These are phyloP conservation scores for Argyrosomus japonicus DNA, from an alignment of 2,113 vertebrate genomes.

Conservation along the genomic window DNA sequence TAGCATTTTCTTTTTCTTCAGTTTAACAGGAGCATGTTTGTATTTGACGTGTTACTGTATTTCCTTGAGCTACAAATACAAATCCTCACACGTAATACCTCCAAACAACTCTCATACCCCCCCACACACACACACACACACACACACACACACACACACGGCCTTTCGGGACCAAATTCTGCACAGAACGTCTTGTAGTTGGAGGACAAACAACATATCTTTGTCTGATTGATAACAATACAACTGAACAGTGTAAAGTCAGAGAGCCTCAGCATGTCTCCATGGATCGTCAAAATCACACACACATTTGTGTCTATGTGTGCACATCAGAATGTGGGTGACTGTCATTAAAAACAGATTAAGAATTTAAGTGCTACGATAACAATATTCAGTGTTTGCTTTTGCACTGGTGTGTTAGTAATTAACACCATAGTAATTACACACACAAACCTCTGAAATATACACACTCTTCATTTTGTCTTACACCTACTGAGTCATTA, in stretches of 20 bases:
- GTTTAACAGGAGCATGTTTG: not conserved
- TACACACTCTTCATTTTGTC: not conserved
- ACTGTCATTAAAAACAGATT: slow-evolving; percentile 30
- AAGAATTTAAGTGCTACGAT: slow-evolving; percentile 1
- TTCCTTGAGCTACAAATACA: not conserved
- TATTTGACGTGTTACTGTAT: not conserved
- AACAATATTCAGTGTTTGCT: not conserved
- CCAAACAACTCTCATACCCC: not conserved
- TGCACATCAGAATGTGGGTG: not conserved
- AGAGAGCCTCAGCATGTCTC: not conserved
- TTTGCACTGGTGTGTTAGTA: not conserved
- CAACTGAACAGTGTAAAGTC: not conserved
- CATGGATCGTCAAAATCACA: not conserved
- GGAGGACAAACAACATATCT: not conserved
- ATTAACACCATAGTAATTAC: slow-evolving; percentile 30
- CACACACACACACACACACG: not conserved
- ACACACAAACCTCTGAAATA: not conserved
- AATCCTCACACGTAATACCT: not conserved
- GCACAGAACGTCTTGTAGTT: not conserved
- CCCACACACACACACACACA: not conserved
- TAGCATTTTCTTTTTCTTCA: not conserved
- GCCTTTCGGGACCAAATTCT: not conserved
- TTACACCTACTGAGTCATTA: not conserved
- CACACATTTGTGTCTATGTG: not conserved
- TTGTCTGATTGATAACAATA: not conserved